These are phyloP conservation scores for Ranitomeya variabilis DNA, from an alignment of 2,113 vertebrate species.

Conservation along the genomic window DNA sequence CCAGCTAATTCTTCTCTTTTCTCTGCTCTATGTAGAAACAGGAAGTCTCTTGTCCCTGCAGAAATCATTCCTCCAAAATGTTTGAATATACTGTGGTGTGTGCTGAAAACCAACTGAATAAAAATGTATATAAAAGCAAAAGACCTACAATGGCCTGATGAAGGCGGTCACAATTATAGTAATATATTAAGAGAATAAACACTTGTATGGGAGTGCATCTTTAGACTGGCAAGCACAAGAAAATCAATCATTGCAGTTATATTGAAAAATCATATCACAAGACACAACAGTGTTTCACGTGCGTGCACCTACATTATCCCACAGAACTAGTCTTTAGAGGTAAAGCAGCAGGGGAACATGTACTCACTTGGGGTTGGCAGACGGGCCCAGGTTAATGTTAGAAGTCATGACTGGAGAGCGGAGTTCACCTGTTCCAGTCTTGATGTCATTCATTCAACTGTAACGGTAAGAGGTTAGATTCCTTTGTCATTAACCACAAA, in stretches of 20 bases:
- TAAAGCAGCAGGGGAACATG: no score
- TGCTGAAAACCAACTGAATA: no score
- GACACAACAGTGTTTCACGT: background rate
- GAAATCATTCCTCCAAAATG: no score
- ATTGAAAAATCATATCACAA: background rate
- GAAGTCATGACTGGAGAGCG: slow-evolving; percentile 60
- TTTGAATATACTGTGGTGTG: no score
- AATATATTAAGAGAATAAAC: no score
- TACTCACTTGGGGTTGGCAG: slow-evolving; percentile 97
- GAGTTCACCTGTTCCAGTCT: slow-evolving; percentile 1
- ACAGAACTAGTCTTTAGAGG: background rate
- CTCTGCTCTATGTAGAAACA: no score
- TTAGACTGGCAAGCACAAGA: background rate
- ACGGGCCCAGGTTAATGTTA: slow-evolving; percentile 90
- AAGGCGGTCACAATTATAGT: no score
- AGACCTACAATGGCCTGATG: no score
- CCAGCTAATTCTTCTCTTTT: no score
- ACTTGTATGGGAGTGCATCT: no score
- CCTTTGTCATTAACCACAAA: slow-evolving; percentile 24
- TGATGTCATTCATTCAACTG: slow-evolving; percentile 1
- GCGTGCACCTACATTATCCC: background rate
- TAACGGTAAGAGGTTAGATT: slow-evolving; percentile 26
- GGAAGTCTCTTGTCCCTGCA: no score
- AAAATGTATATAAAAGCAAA: no score
- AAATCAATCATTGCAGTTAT: background rate